Conservation (phyloP, 2,113 vertebrate genomes). For the Vanacampus margaritifer region DNA sequence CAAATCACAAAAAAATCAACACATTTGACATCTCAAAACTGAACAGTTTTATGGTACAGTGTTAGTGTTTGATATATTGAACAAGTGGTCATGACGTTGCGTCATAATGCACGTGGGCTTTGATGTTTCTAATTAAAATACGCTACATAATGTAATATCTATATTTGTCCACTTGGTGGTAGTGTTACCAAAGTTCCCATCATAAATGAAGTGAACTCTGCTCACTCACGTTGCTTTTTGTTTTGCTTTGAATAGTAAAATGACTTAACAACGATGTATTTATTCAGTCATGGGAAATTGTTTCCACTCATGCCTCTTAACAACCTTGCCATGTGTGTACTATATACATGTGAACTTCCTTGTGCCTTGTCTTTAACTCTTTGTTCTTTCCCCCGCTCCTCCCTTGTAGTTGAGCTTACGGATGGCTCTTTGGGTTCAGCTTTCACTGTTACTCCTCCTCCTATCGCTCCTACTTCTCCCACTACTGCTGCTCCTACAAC, state of each 20-base stretch:
- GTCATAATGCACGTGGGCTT: not conserved
- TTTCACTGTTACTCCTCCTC: slow-evolving; percentile 60
- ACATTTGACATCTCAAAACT: not conserved
- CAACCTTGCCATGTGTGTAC: slow-evolving; percentile 15
- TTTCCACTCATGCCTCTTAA: slow-evolving; percentile 10
- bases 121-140: not conserved
- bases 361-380: slow-evolving; percentile 60
- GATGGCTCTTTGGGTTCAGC: slow-evolving; percentile 65
- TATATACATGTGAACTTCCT: slow-evolving; percentile 30
- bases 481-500: slow-evolving; percentile 58
- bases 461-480: slow-evolving; percentile 57
- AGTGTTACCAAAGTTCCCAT: slow-evolving; percentile 8
- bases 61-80: not conserved
- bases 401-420: slow-evolving; percentile 69
- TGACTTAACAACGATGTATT: not conserved
- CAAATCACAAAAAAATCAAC: not conserved
- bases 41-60: not conserved
- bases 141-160: slow-evolving; percentile 5
- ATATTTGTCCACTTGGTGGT: slow-evolving; percentile 38
- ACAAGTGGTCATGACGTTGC: no score
- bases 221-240: not conserved
- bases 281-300: not conserved
- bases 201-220: not conserved
- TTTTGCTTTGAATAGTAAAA: not conserved
- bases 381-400: slow-evolving; percentile 66